These are phyloP conservation scores for Nothobranchius furzeri DNA, from an alignment of 2,113 vertebrate genomes.

Conservation along the genomic window DNA sequence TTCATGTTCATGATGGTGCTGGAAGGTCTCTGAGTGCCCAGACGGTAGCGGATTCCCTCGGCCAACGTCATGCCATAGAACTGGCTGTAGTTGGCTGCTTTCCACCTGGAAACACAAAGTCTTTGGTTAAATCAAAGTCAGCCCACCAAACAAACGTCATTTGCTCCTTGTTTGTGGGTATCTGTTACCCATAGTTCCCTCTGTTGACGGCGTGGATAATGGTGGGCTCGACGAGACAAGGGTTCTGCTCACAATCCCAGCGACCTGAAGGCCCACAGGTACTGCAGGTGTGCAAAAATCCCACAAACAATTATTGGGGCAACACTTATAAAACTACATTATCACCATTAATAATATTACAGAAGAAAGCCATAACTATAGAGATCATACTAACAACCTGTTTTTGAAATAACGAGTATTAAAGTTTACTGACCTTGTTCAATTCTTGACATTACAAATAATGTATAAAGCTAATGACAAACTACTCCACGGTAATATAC, in stretches of 20 bases:
- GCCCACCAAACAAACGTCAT: not conserved
- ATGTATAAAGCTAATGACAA: too few relatives aligned
- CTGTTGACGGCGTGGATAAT: conserved; percentile 87
- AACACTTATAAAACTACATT: too few relatives aligned
- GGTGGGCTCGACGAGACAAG: conserved; percentile 87
- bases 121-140: not conserved
- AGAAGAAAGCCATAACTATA: too few relatives aligned
- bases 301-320: not conserved
- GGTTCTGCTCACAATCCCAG: conserved; percentile 90
- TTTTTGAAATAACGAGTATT: too few relatives aligned
- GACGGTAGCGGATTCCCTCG: conserved; percentile 88
- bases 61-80: conserved; percentile 93
- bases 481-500: too few relatives aligned
- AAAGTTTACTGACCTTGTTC: too few relatives aligned
- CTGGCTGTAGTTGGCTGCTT: conserved; percentile 90
- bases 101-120: conserved; percentile 81
- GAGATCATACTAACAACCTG: too few relatives aligned
- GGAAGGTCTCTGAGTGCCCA: conserved; percentile 90
- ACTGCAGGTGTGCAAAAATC: conserved; percentile 67
- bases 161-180: not conserved
- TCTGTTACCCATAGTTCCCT: conserved; percentile 85
- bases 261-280: conserved; percentile 83
- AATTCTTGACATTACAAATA: too few relatives aligned
- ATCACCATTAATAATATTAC: too few relatives aligned
- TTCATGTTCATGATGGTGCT: conserved; percentile 93